Base-by-base conservation (phyloP, 2,113 vertebrate species). In the Clarias magur region DNA sequence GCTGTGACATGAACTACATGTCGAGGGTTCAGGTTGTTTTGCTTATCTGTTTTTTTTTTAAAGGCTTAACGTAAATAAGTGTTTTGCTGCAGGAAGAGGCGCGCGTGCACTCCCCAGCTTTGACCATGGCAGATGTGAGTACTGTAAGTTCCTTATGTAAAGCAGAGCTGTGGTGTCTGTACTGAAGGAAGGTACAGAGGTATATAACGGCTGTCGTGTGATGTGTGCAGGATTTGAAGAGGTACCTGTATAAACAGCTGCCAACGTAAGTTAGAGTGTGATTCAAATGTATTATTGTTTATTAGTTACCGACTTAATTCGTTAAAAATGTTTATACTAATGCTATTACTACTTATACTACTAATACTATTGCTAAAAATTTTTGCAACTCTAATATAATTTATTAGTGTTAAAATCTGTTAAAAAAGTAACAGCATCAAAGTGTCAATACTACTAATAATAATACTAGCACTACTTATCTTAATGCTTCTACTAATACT, bases 161-260 rank as follows among this genome's bases (percentile, higher is more conserved):
- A 62, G 56, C 57, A 81, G 56, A 21, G 54, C 54, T 80, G 27
- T 34, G 79, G 16, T 42, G 10, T 81, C 27, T 60, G 78, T 60
- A 30, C 23, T n/a, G 73, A 54, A 54, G 15, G 57, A 17, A 16
- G 57, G 2, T 78, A 16, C 8, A 53, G 13, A 30, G 30, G n/a
- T 4, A 1, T 0, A 38, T 57, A 80, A 30, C 30, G 30, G 57
- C 42, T 81, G 56, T 80, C 25, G 60, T 63, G 23, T 27, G 9
- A 1, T 76, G 27, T 63, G 73, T 91, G 30, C 94, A 99, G 98
- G 98, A 99, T 88, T 93, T 99, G 89, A 99, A 97, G 93, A 93
- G 97, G 83, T 99, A 96, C 85, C 95, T 99, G 63, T 99, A 98
- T 93, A 99, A 98, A 94, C 98, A 99, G 90, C 88, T 99, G 89